A percentile compares a stretch with the other conserved stretches of the same genome.
These are phyloP conservation scores for Cisticola juncidis DNA, from an alignment of 2,113 vertebrate genomes.

Conservation along the genomic window DNA sequence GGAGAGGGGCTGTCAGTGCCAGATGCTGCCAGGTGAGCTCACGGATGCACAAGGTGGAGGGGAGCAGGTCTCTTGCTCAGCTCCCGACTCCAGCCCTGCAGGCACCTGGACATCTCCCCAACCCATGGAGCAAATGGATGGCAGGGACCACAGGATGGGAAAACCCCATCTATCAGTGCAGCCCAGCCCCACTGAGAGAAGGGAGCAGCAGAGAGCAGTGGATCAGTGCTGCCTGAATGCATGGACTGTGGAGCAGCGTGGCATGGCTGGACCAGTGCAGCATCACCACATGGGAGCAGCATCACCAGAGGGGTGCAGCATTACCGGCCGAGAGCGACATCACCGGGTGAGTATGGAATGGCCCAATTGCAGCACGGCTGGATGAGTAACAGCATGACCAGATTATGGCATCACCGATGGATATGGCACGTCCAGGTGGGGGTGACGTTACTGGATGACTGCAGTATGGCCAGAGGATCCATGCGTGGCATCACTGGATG, in stretches of 20 bases:
- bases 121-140: not conserved
- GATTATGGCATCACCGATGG: not conserved
- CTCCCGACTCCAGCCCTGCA: not conserved
- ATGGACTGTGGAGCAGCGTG: rapidly evolving
- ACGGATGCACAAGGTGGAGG: not conserved
- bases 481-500: not conserved
- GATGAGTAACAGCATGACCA: not conserved
- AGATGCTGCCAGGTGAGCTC: not conserved
- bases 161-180: rapidly evolving
- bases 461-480: not conserved
- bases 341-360: rapidly evolving
- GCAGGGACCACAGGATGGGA: rapidly evolving
- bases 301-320: not conserved
- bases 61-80: not conserved
- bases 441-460: not conserved
- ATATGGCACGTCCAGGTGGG: rapidly evolving
- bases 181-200: not conserved
- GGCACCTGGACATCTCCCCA: not conserved
- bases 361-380: not conserved
- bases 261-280: not conserved
- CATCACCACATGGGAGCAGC: not conserved
- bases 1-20: not conserved
- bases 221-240: rapidly evolving
- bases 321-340: rapidly evolving
- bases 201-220: not conserved